Conservation (phyloP, 1,140 invertebrate species). For the Steinernema khuongi region DNA sequence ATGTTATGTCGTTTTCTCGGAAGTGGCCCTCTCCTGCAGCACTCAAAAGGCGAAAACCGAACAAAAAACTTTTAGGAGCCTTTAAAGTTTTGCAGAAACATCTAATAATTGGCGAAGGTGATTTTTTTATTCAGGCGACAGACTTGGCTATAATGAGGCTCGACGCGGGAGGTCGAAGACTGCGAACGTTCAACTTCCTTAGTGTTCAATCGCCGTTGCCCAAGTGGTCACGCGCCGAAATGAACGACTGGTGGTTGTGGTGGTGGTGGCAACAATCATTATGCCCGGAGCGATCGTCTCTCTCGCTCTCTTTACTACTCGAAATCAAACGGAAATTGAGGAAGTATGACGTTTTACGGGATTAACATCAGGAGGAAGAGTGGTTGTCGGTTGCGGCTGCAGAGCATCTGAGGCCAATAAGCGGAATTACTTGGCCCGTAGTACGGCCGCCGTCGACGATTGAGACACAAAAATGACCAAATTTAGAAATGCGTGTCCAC, state of each 20-base stretch:
- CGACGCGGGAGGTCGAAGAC: conserved; percentile 12
- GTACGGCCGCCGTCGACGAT: background rate
- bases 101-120: background rate
- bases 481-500: conserved; percentile 2
- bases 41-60: no score
- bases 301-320: conserved; percentile 10
- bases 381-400: background rate
- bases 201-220: background rate
- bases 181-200: background rate
- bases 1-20: background rate
- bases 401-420: conserved; percentile 16
- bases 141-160: background rate
- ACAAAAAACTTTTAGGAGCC: no score
- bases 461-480: conserved; percentile 1
- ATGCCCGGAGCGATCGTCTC: no score
- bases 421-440: conserved; percentile 2
- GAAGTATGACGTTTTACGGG: conserved; percentile 13
- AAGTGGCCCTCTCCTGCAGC: background rate
- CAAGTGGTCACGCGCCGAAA: no score
- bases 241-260: background rate
- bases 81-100: background rate
- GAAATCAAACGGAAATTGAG: conserved; percentile 5
- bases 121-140: background rate
- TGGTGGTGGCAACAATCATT: background rate
- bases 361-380: background rate